phyloP scores from a whole-genome alignment of 23 tunicate genomes.

The Styela clava region DNA sequence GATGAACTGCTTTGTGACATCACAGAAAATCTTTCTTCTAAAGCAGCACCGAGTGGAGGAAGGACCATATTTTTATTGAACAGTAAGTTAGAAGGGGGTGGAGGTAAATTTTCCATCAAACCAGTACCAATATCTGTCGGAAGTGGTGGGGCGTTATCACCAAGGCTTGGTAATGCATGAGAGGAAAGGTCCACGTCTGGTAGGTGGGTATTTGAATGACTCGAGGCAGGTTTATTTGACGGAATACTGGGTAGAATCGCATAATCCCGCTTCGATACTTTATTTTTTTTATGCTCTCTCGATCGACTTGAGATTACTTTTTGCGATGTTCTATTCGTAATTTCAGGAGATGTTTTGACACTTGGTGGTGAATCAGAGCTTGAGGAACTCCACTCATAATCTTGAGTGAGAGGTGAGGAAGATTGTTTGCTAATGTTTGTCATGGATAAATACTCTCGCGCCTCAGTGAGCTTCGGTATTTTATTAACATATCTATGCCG shows the following conservation, averaged over 20 bases:
- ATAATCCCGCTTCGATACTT: conserved; percentile 1
- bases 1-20: background rate
- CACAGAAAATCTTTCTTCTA: background rate
- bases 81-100: conserved; percentile 4
- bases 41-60: conserved; percentile 4
- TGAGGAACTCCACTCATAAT: background rate
- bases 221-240: background rate
- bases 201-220: background rate
- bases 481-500: background rate
- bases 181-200: background rate
- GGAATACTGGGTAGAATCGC: background rate
- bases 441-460: background rate
- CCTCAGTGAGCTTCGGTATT: background rate
- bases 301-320: background rate
- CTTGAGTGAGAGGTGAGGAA: background rate
- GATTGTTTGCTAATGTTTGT: background rate
- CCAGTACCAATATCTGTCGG: background rate
- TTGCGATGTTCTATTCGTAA: background rate
- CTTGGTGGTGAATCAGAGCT: background rate
- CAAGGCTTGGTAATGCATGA: conserved; percentile 1
- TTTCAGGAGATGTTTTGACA: background rate
- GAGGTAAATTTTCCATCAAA: conserved; percentile 10
- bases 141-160: background rate
- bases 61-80: conserved; percentile 10
- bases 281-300: background rate